Evolutionary conservation across 1,140 invertebrate species (phyloP), one percentile per base, ranked within the genome.

Genomic region (Zaprionus davidi): DNA sequence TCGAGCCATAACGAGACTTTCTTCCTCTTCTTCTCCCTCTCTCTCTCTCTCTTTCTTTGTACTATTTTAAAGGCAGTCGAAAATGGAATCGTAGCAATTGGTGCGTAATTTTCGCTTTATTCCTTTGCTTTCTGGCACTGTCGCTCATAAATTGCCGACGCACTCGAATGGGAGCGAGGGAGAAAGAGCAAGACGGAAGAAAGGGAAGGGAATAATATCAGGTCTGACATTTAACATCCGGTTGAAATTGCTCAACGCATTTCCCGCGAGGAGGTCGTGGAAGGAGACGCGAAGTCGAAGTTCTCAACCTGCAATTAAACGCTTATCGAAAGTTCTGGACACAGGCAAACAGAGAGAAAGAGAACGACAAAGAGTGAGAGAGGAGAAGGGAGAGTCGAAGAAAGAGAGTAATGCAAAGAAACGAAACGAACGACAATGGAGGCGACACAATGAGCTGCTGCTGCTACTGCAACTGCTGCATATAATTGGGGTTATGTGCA

Each of bases 231-330:
- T 86, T 80, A 80, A 88, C 83, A 86, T 86, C 83, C 83, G 80
- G 69, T 75, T 86, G 74, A 83, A 86, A 86, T 86, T 88, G 80
- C 75, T 75, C 66, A 88, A 87, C 83, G 82, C 76, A 74, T 71
- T 86, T 85, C 79, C 82, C 57, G 63, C 74, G 46, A 46, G 46
- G 2, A 11, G 17, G 5, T 57, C 28, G 55, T 31, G 26, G 44
- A 24, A 64, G 38, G 63, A 46, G 70, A 46, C 38, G 67, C 51
- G 20, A 46, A 28, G 66, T 38, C 31, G 64, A 28, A 66, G 79
- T 80, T 74, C 79, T 87, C 79, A 83, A 88, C 83, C 81, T 78
- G 83, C 83, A 87, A 87, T 87, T 86, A 86, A 86, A 86, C 69
- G 83, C 82, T 86, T 87, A 88, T 87, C 84, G 83, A 81, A 77